These are phyloP conservation scores for Coptotermes formosanus DNA, from an alignment of 1,140 invertebrate species.

Conservation along the genomic window DNA sequence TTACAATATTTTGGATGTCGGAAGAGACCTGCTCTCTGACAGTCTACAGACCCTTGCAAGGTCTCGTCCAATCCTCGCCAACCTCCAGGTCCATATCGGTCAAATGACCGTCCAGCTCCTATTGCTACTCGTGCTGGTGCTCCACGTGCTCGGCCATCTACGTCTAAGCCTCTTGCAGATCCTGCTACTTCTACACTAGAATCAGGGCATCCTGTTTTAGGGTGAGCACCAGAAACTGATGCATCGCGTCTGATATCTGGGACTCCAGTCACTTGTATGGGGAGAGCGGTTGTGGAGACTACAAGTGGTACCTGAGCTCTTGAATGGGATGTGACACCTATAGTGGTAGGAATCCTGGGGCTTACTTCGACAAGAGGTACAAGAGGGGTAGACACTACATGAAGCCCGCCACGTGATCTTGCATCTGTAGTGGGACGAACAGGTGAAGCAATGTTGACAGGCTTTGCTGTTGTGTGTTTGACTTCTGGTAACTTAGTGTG, in stretches of 20 bases:
- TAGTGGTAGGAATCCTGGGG: neutral
- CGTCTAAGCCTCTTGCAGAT: neutral
- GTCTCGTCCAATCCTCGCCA: constrained; percentile 49
- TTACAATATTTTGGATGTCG: constrained; percentile 79
- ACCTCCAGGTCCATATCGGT: constrained; percentile 56
- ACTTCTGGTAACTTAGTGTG: neutral
- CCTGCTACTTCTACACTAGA: neutral
- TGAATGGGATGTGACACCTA: neutral
- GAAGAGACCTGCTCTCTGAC: constrained; percentile 76
- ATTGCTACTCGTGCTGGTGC: neutral
- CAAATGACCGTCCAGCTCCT: constrained; percentile 43
- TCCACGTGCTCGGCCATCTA: neutral
- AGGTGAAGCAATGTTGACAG: neutral
- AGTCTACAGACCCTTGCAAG: constrained; percentile 62
- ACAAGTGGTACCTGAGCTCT: neutral
- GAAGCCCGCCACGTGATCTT: neutral
- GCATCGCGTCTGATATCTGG: neutral
- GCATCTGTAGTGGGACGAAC: neutral
- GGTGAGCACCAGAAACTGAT: neutral
- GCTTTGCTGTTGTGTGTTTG: neutral
- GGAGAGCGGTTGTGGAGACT: neutral
- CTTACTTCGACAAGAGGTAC: neutral
- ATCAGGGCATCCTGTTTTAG: too few relatives aligned
- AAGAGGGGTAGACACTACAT: neutral
- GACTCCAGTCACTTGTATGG: neutral